Percentiles rank a stretch among this genome's conserved stretches.
These are phyloP conservation scores for Hesperophylax magnus DNA, from an alignment of 1,140 invertebrate genomes.

Conservation along the genomic window DNA sequence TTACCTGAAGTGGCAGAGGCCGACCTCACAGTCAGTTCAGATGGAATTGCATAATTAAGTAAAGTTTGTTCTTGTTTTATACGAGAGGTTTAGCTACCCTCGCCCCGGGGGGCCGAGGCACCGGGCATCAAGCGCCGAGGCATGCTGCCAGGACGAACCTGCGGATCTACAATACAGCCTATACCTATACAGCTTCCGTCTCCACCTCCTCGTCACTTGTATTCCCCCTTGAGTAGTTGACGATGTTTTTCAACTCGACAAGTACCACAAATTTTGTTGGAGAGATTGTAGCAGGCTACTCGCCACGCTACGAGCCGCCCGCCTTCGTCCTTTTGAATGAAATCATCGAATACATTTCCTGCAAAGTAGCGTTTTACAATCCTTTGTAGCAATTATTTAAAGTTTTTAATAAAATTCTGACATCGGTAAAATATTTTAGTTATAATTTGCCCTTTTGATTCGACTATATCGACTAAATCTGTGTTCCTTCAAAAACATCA, in stretches of 20 bases:
- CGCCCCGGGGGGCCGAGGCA: slow-evolving; percentile 3
- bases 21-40: slow-evolving; percentile 44
- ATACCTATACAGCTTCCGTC: too few relatives aligned
- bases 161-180: background rate
- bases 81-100: slow-evolving; percentile 41
- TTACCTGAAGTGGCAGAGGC: slow-evolving; percentile 49
- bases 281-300: background rate
- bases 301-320: too few relatives aligned
- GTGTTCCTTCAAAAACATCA: too few relatives aligned
- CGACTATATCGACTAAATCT: too few relatives aligned
- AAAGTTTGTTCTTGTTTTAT: slow-evolving; percentile 55
- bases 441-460: too few relatives aligned
- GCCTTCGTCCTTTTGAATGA: too few relatives aligned
- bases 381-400: too few relatives aligned
- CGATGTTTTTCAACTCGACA: slow-evolving; percentile 46
- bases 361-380: too few relatives aligned
- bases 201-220: slow-evolving; percentile 5
- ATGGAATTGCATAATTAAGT: slow-evolving; percentile 56
- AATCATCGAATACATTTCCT: too few relatives aligned
- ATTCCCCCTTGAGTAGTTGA: slow-evolving; percentile 38
- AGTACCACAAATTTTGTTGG: slow-evolving; percentile 9
- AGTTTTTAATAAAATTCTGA: too few relatives aligned
- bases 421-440: too few relatives aligned
- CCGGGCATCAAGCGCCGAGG: background rate
- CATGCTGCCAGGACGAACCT: slow-evolving; percentile 1